Evolutionary conservation across 2,888 invertebrate genomes (phyloP).

Genomic region (Cataglyphis albicans): DNA sequence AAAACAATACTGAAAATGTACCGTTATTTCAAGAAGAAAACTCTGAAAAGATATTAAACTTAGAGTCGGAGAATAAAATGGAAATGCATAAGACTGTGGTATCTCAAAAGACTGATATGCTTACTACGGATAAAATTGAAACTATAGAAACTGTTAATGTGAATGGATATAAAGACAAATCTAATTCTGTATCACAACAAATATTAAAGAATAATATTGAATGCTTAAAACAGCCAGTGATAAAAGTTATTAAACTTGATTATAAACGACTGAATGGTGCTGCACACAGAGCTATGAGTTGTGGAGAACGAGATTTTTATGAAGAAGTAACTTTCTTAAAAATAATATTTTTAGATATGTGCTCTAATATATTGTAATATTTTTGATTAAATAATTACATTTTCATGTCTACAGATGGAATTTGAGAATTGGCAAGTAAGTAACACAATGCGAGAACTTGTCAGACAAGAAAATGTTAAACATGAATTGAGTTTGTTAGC

Average conservation of each 20-base stretch:
- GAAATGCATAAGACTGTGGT: slow-evolving; percentile 17
- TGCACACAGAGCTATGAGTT: slow-evolving; percentile 83
- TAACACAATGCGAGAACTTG: slow-evolving; percentile 80
- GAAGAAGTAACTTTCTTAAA: slow-evolving; percentile 77
- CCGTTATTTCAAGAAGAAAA: slow-evolving; percentile 30
- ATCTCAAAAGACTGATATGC: slow-evolving; percentile 26
- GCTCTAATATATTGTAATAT: not conserved
- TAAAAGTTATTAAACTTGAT: slow-evolving; percentile 68
- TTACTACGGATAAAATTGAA: not conserved
- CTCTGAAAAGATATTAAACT: slow-evolving; percentile 52
- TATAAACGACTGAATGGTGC: slow-evolving; percentile 81
- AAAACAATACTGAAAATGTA: slow-evolving; percentile 62
- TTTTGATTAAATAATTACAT: not conserved
- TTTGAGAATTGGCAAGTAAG: slow-evolving; percentile 84
- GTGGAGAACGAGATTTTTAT: slow-evolving; percentile 81
- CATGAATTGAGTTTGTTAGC: slow-evolving; percentile 82
- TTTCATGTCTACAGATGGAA: slow-evolving; percentile 76
- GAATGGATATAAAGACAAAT: slow-evolving; percentile 21
- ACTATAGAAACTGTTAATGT: not conserved
- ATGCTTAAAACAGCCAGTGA: slow-evolving; percentile 54
- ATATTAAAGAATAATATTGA: slow-evolving; percentile 29
- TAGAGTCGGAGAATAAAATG: slow-evolving; percentile 40
- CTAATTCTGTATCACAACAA: slow-evolving; percentile 48
- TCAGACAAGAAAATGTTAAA: slow-evolving; percentile 82
- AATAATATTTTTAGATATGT: not conserved